Conservation (phyloP, 2,113 vertebrate species). For the Gasterosteus aculeatus region DNA sequence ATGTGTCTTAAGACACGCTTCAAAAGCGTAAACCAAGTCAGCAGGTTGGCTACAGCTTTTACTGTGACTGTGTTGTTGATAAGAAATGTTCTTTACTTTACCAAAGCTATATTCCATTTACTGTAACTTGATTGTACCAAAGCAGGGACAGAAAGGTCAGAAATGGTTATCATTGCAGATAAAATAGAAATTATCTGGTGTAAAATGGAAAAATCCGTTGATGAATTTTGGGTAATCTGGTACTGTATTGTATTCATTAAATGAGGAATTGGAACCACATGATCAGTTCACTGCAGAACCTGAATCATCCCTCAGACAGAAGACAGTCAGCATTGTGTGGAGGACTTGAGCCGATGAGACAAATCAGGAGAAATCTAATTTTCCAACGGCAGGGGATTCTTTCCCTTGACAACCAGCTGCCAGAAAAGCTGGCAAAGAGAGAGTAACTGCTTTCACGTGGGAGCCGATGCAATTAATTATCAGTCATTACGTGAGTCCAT, state of each 20-base stretch:
- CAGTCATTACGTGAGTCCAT: neutral
- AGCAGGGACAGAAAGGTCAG: neutral
- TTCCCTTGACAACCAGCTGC: slow-evolving; percentile 51
- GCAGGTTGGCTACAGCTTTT: too few species aligned
- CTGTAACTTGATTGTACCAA: too few species aligned
- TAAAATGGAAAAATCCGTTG: neutral
- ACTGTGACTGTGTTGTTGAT: too few species aligned
- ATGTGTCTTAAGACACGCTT: too few species aligned
- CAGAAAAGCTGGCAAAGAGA: slow-evolving; percentile 9
- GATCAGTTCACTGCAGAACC: slow-evolving; percentile 28
- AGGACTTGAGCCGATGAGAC: slow-evolving; percentile 26
- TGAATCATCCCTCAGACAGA: slow-evolving; percentile 1
- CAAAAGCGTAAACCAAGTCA: too few species aligned
- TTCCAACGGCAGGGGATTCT: slow-evolving; percentile 23
- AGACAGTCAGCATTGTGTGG: slow-evolving; percentile 51
- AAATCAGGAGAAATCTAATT: slow-evolving; percentile 72
- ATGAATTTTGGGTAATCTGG: neutral
- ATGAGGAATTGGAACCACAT: slow-evolving; percentile 55
- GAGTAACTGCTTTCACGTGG: slow-evolving; percentile 63
- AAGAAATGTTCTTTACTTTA: neutral
- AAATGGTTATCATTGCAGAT: neutral
- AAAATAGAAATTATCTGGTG: neutral
- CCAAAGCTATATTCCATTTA: neutral
- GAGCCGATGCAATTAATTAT: slow-evolving; percentile 46
- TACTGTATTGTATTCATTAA: slow-evolving; percentile 8